phyloP scores from a whole-genome alignment of 2,888 invertebrate genomes.

The Loripinus fragilis region DNA sequence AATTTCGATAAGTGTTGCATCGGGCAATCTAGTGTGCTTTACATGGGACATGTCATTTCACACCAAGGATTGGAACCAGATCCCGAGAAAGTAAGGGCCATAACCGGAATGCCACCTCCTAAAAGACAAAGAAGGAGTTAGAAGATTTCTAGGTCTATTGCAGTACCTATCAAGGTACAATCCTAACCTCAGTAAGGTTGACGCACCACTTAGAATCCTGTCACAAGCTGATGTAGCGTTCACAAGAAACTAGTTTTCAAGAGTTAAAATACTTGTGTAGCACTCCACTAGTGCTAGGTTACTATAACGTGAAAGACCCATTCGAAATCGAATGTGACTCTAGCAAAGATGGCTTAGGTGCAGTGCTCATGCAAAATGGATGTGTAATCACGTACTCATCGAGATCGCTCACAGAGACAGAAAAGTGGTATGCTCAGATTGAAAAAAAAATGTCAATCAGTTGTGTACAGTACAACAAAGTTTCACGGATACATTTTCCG shows the following conservation, averaged over 20 bases:
- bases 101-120: slow-evolving; percentile 60
- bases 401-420: slow-evolving; percentile 43
- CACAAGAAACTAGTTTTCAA: too few relatives aligned
- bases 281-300: slow-evolving; percentile 29
- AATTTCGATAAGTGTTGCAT: slow-evolving; percentile 44
- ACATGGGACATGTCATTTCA: slow-evolving; percentile 52
- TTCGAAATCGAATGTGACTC: slow-evolving; percentile 43
- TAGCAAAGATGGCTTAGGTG: slow-evolving; percentile 51
- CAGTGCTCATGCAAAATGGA: slow-evolving; percentile 44
- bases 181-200: too few relatives aligned
- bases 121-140: slow-evolving; percentile 54
- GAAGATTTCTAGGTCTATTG: slow-evolving; percentile 57
- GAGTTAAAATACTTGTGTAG: too few relatives aligned
- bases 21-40: slow-evolving; percentile 36
- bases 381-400: slow-evolving; percentile 58
- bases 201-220: too few relatives aligned
- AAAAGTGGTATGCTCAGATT: slow-evolving; percentile 58
- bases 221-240: too few relatives aligned
- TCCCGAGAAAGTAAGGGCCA: slow-evolving; percentile 50
- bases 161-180: slow-evolving; percentile 32
- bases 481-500: slow-evolving; percentile 61
- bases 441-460: slow-evolving; percentile 59
- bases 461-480: slow-evolving; percentile 51
- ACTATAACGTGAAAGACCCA: slow-evolving; percentile 35
- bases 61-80: slow-evolving; percentile 49